Percentiles rank a stretch among this genome's conserved stretches.
Evolutionary conservation across 2,797 vertebrate genomes (phyloP).

Genomic region (Melanotaenia parkinsoni): DNA sequence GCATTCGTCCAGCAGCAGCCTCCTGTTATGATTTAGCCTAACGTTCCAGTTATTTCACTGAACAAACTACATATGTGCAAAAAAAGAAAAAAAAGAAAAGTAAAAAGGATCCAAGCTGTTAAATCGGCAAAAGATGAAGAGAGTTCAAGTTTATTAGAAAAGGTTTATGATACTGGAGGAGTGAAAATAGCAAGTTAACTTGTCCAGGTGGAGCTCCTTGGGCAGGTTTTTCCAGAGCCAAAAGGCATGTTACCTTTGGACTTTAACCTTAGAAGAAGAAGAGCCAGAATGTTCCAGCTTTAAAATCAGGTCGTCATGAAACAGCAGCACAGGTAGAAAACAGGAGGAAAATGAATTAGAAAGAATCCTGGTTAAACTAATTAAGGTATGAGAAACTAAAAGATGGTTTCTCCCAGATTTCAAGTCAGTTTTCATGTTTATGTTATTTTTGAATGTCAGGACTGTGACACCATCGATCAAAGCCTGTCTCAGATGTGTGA

Average conservation of each 20-base stretch:
- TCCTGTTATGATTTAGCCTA: slow-evolving; percentile 18
- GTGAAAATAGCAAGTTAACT: slow-evolving; percentile 8
- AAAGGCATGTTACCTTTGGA: slow-evolving; percentile 31
- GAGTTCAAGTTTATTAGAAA: not conserved
- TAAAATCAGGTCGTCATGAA: slow-evolving; percentile 15
- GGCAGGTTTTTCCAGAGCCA: slow-evolving; percentile 23
- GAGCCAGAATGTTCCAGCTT: slow-evolving; percentile 13
- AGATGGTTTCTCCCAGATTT: not conserved
- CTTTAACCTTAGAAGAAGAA: slow-evolving; percentile 37
- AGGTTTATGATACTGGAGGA: not conserved
- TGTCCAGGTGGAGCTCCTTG: slow-evolving; percentile 32
- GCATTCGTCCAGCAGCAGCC: slow-evolving; percentile 16
- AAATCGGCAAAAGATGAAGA: slow-evolving; percentile 3
- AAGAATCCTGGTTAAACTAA: not conserved
- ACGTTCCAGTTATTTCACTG: slow-evolving; percentile 5
- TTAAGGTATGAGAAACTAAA: not conserved
- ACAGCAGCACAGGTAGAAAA: slow-evolving; percentile 15
- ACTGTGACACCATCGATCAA: not conserved
- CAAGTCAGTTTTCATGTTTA: not conserved
- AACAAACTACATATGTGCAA: not conserved
- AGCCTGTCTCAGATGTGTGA: not conserved
- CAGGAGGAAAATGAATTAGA: not conserved
- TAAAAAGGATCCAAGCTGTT: not conserved
- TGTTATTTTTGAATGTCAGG: not conserved
- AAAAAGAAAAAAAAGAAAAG: not conserved